These are phyloP conservation scores for Crotalus adamanteus DNA, from an alignment of 2,797 vertebrate species.

Conservation along the genomic window DNA sequence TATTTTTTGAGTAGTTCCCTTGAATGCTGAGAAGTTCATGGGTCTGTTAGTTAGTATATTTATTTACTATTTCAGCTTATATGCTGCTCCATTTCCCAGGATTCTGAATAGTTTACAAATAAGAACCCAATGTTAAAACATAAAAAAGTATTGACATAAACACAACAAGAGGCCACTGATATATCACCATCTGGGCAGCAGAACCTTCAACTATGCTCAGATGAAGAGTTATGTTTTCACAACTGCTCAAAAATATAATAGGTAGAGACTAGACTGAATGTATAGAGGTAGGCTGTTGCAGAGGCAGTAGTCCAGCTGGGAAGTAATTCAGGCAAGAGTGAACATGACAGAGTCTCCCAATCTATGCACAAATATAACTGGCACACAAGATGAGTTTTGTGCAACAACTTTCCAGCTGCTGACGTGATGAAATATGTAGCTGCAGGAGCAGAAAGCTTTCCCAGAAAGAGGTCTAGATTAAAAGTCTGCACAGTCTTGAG, in stretches of 20 bases:
- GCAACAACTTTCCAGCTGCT: background rate
- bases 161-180: background rate
- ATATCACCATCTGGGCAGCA: background rate
- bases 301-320: background rate
- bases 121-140: background rate
- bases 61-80: background rate
- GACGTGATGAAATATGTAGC: background rate
- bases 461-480: background rate
- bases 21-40: background rate
- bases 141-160: background rate
- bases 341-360: background rate
- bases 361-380: background rate
- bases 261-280: background rate
- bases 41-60: background rate
- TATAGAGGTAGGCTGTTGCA: background rate
- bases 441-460: background rate
- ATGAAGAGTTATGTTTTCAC: background rate
- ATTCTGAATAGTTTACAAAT: background rate
- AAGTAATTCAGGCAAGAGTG: background rate
- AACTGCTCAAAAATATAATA: background rate
- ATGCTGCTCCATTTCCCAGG: background rate
- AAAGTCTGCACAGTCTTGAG: background rate
- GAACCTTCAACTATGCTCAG: background rate
- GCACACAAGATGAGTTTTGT: background rate
- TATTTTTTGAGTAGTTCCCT: background rate